Conservation (phyloP, 2,888 invertebrate genomes). For the Pseudoips prasinana region DNA sequence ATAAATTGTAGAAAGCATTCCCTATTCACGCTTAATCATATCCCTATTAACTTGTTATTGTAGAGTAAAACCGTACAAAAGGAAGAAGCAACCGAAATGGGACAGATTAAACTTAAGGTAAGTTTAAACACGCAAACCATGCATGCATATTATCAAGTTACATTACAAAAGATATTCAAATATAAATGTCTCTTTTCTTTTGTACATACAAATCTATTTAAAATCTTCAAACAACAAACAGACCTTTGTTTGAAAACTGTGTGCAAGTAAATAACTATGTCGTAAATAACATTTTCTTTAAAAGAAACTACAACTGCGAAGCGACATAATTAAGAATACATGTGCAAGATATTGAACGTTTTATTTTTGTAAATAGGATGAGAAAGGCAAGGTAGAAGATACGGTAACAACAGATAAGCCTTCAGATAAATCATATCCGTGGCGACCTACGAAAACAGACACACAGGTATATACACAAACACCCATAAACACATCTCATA, state of each 20-base stretch:
- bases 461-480: conserved; percentile 51
- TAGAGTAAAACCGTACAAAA: conserved; percentile 64
- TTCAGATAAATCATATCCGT: conserved; percentile 63
- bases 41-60: conserved; percentile 60
- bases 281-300: conserved; percentile 34
- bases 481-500: conserved; percentile 24
- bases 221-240: conserved; percentile 39
- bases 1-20: conserved; percentile 6
- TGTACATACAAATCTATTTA: conserved; percentile 45
- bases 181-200: conserved; percentile 32
- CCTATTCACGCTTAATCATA: conserved; percentile 55
- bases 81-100: conserved; percentile 57
- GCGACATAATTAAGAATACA: conserved; percentile 6
- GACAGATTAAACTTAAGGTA: conserved; percentile 73
- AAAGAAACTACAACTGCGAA: conserved; percentile 20
- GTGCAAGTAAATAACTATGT: conserved; percentile 57
- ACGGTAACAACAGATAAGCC: conserved; percentile 60
- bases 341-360: conserved; percentile 25
- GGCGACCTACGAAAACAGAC: conserved; percentile 71
- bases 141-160: conserved; percentile 30
- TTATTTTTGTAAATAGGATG: conserved; percentile 71
- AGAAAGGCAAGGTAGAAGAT: conserved; percentile 55
- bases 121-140: conserved; percentile 35
- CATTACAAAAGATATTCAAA: conserved; percentile 18
- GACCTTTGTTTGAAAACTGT: conserved; percentile 42